A percentile compares a stretch with the other conserved stretches of the same genome.
Conservation (phyloP, 2,113 vertebrate species). For the Taxidea taxus region DNA sequence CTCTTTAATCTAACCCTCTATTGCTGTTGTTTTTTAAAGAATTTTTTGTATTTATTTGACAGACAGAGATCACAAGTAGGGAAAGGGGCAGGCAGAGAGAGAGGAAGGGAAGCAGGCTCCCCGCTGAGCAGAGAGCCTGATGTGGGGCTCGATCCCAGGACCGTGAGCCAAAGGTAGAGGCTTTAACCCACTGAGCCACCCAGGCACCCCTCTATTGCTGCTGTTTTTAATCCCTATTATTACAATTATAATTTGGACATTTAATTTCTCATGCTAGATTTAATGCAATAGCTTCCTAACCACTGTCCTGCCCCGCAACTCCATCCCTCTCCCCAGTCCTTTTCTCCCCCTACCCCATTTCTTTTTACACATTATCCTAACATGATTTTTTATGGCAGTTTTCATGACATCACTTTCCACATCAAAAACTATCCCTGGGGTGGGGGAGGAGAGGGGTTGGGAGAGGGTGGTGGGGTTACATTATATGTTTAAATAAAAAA, state of each 20-base stretch:
- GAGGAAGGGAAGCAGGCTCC: too few relatives aligned
- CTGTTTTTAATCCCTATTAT: background rate
- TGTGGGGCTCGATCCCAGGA: too few relatives aligned
- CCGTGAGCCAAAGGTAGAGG: too few relatives aligned
- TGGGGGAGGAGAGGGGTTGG: too few relatives aligned
- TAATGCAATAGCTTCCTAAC: background rate
- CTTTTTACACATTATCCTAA: background rate
- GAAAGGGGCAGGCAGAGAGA: too few relatives aligned
- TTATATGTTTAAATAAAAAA: too few relatives aligned
- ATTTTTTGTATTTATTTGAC: too few relatives aligned
- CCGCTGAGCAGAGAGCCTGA: too few relatives aligned
- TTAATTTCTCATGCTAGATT: background rate
- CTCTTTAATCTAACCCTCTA: background rate
- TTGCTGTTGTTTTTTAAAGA: background rate
- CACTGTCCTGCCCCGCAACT: background rate
- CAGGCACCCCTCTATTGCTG: background rate
- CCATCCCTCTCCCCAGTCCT: fast-evolving
- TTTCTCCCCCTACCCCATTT: background rate
- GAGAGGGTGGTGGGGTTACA: too few relatives aligned
- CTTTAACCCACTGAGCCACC: too few relatives aligned
- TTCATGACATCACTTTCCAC: background rate
- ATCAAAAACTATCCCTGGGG: background rate
- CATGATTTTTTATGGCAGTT: background rate
- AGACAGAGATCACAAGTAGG: too few relatives aligned
- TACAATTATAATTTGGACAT: background rate